Evolutionary conservation across 2,888 invertebrate genomes (phyloP).

Genomic region (Hermaeophaga mercurialis): DNA sequence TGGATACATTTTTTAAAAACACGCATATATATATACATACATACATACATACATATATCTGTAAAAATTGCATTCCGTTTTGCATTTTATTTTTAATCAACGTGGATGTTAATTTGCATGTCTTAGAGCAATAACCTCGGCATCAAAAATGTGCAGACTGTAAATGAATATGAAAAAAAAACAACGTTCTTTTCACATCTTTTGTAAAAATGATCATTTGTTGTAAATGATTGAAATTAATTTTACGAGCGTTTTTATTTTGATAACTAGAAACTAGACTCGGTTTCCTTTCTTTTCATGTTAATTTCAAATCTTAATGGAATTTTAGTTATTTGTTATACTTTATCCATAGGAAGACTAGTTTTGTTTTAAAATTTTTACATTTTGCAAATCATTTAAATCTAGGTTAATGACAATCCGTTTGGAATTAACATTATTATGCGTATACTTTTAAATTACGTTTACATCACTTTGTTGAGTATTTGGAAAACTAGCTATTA

Average conservation of each 20-base stretch:
- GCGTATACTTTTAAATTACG: constrained; percentile 22
- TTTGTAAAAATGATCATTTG: too few relatives aligned
- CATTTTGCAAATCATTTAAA: constrained; percentile 2
- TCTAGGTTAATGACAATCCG: constrained; percentile 23
- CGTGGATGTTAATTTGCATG: constrained; percentile 32
- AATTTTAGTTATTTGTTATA: too few relatives aligned
- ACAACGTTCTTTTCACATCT: too few relatives aligned
- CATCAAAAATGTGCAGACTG: constrained; percentile 8
- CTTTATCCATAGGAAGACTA: too few relatives aligned
- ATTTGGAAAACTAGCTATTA: constrained; percentile 17
- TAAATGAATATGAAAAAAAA: constrained; percentile 1
- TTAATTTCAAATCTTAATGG: too few relatives aligned
- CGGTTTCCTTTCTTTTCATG: too few relatives aligned
- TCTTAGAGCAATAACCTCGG: constrained; percentile 27
- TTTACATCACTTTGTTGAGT: constrained; percentile 33
- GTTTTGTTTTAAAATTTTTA: too few relatives aligned
- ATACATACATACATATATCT: too few relatives aligned
- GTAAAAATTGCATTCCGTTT: constrained; percentile 49
- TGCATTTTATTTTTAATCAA: constrained; percentile 35
- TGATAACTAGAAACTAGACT: too few relatives aligned
- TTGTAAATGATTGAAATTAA: too few relatives aligned
- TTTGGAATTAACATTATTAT: constrained; percentile 15
- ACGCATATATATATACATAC: constrained; percentile 40
- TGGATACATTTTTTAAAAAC: constrained; percentile 40
- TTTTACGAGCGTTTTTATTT: too few relatives aligned